phyloP scores from a whole-genome alignment of 2,113 vertebrate species.

The Cercocebus atys region DNA sequence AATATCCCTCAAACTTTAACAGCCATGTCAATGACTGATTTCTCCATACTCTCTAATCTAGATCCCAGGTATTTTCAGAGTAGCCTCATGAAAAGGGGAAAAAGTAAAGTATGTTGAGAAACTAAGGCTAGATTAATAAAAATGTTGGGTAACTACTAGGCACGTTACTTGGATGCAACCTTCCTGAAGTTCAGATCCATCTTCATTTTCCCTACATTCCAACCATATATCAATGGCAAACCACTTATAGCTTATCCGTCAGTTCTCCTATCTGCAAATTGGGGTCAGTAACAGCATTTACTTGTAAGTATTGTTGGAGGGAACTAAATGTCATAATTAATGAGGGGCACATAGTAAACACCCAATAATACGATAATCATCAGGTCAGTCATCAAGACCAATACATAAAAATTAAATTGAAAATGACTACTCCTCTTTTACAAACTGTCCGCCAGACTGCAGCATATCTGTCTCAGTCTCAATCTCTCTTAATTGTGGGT shows the following conservation, averaged over 20 bases:
- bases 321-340: not conserved
- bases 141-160: not conserved
- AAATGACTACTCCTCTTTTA: conserved; percentile 29
- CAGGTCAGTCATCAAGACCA: conserved; percentile 15
- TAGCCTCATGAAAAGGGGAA: not conserved
- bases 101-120: not conserved
- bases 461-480: conserved; percentile 61
- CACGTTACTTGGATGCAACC: not conserved
- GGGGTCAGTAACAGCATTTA: not conserved
- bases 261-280: not conserved
- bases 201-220: not conserved
- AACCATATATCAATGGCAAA: not conserved
- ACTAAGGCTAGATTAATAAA: not conserved
- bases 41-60: not conserved
- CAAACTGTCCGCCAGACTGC: conserved; percentile 11
- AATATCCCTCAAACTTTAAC: not conserved
- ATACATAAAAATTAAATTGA: conserved; percentile 27
- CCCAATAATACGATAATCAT: not conserved
- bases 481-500: conserved; percentile 61
- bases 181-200: not conserved
- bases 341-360: not conserved
- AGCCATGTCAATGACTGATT: not conserved
- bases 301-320: not conserved
- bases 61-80: not conserved
- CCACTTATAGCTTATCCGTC: not conserved